These are phyloP conservation scores for Notarius quadriscutis DNA, from an alignment of 2,113 vertebrate species.

Conservation along the genomic window DNA sequence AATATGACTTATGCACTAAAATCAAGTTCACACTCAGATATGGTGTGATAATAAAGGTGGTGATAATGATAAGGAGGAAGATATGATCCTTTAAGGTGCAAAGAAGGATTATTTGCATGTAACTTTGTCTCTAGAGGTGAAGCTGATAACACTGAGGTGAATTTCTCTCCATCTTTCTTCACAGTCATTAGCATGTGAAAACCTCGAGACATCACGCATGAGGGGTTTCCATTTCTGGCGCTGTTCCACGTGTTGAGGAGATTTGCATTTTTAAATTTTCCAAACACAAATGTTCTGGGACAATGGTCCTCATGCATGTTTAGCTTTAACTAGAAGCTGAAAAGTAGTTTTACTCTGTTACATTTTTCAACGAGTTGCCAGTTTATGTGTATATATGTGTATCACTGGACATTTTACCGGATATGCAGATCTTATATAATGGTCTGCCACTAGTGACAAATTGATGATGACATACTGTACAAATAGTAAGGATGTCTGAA, in stretches of 20 bases:
- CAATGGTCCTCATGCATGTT: background rate
- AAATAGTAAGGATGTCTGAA: background rate
- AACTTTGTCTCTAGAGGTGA: background rate
- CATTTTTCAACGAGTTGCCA: background rate
- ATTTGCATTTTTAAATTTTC: background rate
- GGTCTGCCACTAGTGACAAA: background rate
- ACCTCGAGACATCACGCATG: background rate
- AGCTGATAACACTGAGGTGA: background rate
- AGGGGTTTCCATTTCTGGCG: background rate
- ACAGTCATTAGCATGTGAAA: slow-evolving; percentile 31
- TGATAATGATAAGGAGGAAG: background rate
- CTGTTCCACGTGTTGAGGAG: background rate
- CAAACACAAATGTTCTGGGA: background rate
- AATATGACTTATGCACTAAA: slow-evolving; percentile 53
- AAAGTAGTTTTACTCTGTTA: background rate
- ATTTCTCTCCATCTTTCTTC: background rate
- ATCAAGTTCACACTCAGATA: slow-evolving; percentile 54
- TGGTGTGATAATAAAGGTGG: background rate
- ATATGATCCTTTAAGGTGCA: slow-evolving; percentile 1
- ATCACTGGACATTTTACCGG: too few species aligned
- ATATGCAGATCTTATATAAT: background rate
- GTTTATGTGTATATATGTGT: background rate
- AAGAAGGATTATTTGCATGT: background rate
- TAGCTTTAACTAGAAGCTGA: background rate
- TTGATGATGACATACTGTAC: background rate